Evolutionary conservation across 2,888 invertebrate species (phyloP), one percentile per base, ranked within the genome.

Genomic region (Deladenus siricidicola): DNA sequence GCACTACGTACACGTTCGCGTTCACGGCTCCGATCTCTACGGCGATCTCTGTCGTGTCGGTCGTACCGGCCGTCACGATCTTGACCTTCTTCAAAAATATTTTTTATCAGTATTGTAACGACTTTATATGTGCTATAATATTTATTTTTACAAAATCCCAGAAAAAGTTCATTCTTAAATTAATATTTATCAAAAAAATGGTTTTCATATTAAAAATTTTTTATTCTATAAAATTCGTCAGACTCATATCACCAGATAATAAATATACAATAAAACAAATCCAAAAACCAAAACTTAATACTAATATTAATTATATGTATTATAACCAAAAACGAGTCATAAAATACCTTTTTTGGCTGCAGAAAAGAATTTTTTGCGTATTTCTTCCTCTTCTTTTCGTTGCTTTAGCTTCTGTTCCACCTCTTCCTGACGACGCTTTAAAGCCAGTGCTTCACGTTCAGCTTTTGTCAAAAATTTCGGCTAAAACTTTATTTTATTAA

Each of bases 401-500:
- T 85, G 85, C 50, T 84, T 84, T 58, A 86, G 87, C 67, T 87
- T 85, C 69, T 90, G 84, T 19, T 86, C 86, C 0, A 91, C 82
- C 81, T 92, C 88, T 78, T 90, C 88, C 76, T 90, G 89, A 0
- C 98, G 85, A 54, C 88, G 85, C 77, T 89, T 87, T 19, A 99
- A 75, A 0, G 98, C 98, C 75, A 91, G 85, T 0, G 86, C 87
- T 0, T 87, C 89, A 73, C 98, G 84, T 80, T 98, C 90, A 80
- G 93, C 93, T 83, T 94, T 96, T 0, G 91, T 89, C 42, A 98
- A 82, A 80, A 99, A 98, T 30, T 92, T 90, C 0, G 98, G 98
- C 84, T 77, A 58, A 67, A 75, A 70, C 24, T 23, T 29, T 39
- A 30, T 28, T 29, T 4, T 10, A 30, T 10, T 57, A 26, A 58